Conservation (phyloP, 2,888 invertebrate species). For the Xestoiulus laeticollis region DNA sequence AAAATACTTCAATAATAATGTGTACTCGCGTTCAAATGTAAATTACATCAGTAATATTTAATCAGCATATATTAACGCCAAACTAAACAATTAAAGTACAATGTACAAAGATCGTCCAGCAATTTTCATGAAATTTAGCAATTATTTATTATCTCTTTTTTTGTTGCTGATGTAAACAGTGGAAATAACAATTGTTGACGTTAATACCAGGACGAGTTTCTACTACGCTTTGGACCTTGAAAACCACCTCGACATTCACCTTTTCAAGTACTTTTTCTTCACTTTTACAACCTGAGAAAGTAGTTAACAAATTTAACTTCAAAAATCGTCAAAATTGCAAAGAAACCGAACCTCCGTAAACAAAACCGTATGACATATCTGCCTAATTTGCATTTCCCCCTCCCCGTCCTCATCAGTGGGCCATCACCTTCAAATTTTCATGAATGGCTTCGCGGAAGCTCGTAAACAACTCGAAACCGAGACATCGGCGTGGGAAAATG, state of each 20-base stretch:
- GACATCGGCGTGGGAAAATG: not conserved
- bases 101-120: too few relatives aligned
- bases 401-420: not conserved
- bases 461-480: not conserved
- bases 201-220: not conserved
- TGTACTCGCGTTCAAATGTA: too few relatives aligned
- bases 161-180: not conserved
- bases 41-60: too few relatives aligned
- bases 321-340: not conserved
- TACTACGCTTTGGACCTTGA: not conserved
- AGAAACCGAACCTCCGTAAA: not conserved
- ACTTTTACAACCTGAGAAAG: not conserved
- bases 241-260: conserved; percentile 18
- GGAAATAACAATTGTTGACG: not conserved
- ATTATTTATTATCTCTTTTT: not conserved
- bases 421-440: conserved; percentile 35
- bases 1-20: too few relatives aligned
- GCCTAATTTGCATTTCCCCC: conserved; percentile 7
- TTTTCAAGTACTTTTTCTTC: not conserved
- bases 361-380: not conserved
- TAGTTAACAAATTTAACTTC: not conserved
- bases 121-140: too few relatives aligned
- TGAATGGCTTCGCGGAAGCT: not conserved
- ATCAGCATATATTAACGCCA: too few relatives aligned
- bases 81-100: too few relatives aligned